Conservation (phyloP, 2,888 invertebrate genomes). For the Drosophila kambysellisi region DNA sequence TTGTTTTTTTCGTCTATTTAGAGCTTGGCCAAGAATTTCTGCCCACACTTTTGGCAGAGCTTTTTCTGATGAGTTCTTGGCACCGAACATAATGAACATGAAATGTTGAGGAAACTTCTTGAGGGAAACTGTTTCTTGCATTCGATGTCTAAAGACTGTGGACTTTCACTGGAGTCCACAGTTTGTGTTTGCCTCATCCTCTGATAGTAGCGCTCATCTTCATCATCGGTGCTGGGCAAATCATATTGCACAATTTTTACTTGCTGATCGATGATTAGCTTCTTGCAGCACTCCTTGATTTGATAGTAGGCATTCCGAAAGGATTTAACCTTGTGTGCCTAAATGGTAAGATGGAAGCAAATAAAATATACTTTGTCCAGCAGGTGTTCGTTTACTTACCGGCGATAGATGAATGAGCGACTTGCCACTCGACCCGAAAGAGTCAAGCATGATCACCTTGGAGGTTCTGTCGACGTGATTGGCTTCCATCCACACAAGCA, state of each 20-base stretch:
- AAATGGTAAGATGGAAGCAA: background rate
- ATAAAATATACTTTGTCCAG: background rate
- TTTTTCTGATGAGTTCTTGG: constrained; percentile 22
- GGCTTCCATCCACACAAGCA: constrained; percentile 50
- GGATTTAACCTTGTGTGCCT: constrained; percentile 57
- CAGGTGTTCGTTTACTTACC: constrained; percentile 22
- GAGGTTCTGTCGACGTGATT: constrained; percentile 24
- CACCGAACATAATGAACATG: constrained; percentile 4
- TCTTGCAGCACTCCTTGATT: constrained; percentile 69
- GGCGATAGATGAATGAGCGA: constrained; percentile 49
- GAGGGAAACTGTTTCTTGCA: background rate
- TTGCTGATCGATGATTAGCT: constrained; percentile 62
- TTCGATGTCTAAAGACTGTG: background rate
- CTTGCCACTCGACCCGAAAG: constrained; percentile 36
- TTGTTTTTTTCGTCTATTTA: constrained; percentile 22
- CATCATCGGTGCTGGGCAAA: constrained; percentile 67
- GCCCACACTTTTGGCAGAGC: constrained; percentile 53
- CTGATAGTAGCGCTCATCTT: constrained; percentile 7
- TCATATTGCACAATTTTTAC: constrained; percentile 61
- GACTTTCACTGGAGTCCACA: background rate
- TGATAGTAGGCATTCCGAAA: constrained; percentile 72
- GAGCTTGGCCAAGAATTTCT: constrained; percentile 84
- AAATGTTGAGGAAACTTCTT: background rate
- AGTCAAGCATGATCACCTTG: constrained; percentile 33
- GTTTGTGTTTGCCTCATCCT: background rate